Evolutionary conservation across 2,113 vertebrate genomes (phyloP), one percentile per base, ranked within the genome.

Genomic region (Coptodon bakossiorum): DNA sequence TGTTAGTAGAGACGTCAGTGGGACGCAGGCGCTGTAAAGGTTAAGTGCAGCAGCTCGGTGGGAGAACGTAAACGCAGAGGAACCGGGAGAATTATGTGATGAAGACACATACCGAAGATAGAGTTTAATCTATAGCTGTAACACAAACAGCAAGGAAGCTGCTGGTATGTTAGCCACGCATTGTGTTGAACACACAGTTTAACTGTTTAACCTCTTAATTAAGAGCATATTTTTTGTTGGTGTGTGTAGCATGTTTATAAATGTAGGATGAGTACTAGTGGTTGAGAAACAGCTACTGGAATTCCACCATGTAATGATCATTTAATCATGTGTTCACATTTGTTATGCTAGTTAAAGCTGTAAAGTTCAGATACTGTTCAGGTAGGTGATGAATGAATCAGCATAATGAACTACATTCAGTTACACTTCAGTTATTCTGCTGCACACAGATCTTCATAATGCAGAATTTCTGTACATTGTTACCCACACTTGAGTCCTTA

Each of bases 371-470:
- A 6, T 8, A 16, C 8, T 6, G 12, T 3, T 73, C 38, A 2
- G 68, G 19, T 17, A 27, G 24, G 1, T 24, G 14, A 45, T 45
- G 22, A 16, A 48, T 14, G 5, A 14, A 73, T 45, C 38, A 73
- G 40, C 2, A 16, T 1, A 16, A 45, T 45, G 43, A 73, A 45
- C 36, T 5, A 24, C n/a, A 0, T 9, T 24, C 0, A 71, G 19
- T 40, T 22, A 68, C 10, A 63, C 27, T 29, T 59, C 13, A 29
- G 63, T 40, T 22, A 68, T 40, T 45, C 22, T 45, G 8, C 40
- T 73, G 40, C 66, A 45, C 38, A 73, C 22, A 73, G 38, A 71
- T 71, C 63, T 40, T 40, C 19, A 4, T 7, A 73, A 24, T 27
- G 38, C 68, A 73, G 13, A 45, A 45, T 73, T 2, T 43, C 68